phyloP scores from a whole-genome alignment of 2,113 vertebrate species.

The Dendropsophus ebraccatus region DNA sequence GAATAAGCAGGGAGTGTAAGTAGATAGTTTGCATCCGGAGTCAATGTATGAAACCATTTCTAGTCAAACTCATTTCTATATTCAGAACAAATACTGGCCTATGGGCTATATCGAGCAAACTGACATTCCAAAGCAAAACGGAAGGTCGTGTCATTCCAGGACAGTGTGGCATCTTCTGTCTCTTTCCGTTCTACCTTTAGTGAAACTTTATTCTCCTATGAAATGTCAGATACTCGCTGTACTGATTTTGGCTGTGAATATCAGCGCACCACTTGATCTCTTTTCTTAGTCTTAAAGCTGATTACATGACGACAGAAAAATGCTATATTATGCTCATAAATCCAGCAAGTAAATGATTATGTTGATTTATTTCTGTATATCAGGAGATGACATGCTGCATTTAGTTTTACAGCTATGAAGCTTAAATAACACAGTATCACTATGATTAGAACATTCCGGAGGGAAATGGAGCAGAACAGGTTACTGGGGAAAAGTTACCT shows the following conservation, averaged over 20 bases:
- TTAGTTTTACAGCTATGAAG: background rate
- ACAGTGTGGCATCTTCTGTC: conserved; percentile 36
- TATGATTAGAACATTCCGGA: conserved; percentile 6
- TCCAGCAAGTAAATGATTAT: background rate
- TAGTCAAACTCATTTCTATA: conserved; percentile 66
- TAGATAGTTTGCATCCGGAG: conserved; percentile 70
- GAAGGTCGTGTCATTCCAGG: conserved; percentile 54
- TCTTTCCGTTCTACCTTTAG: conserved; percentile 37
- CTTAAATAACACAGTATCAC: background rate
- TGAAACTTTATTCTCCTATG: conserved; percentile 37
- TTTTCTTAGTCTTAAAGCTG: background rate
- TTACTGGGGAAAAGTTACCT: background rate
- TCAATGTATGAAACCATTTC: conserved; percentile 67
- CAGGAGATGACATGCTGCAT: background rate
- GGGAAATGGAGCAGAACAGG: background rate
- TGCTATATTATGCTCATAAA: background rate
- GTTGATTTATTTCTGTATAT: background rate
- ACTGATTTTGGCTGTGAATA: background rate
- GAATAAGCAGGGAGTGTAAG: conserved; percentile 65
- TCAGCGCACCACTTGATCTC: background rate
- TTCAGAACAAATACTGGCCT: conserved; percentile 59
- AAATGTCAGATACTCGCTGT: conserved; percentile 27
- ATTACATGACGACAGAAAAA: background rate
- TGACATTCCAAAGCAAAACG: conserved; percentile 52
- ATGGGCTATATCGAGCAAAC: conserved; percentile 49